Conservation (phyloP, 1,140 invertebrate species). For the Zaprionus davidi region DNA sequence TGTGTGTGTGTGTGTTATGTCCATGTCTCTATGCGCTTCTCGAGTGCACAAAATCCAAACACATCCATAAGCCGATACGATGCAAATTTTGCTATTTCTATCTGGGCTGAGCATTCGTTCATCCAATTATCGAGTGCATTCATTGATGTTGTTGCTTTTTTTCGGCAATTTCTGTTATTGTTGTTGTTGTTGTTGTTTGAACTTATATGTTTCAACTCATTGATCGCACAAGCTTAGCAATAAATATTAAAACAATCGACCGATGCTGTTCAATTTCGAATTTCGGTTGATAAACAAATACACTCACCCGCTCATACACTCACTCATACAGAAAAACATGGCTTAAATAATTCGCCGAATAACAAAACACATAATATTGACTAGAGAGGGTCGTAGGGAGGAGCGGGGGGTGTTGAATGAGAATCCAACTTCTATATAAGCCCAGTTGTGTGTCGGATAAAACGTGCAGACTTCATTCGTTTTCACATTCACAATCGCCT, state of each 20-base stretch:
- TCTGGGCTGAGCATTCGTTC: conserved; percentile 27
- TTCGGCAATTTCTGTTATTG: conserved; percentile 11
- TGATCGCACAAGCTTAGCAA: conserved; percentile 43
- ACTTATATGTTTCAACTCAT: conserved; percentile 40
- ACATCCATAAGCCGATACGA: conserved; percentile 5
- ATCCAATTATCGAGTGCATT: conserved; percentile 43
- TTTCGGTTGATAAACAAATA: conserved; percentile 8
- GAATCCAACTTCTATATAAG: conserved; percentile 28
- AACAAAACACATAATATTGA: conserved; percentile 19
- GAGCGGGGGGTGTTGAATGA: background rate
- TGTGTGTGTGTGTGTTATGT: background rate
- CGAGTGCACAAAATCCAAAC: background rate
- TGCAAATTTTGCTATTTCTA: conserved; percentile 10
- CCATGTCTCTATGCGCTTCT: background rate
- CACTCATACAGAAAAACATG: background rate
- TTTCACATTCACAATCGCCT: conserved; percentile 27
- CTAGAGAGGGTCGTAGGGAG: background rate
- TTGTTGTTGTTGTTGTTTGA: conserved; percentile 16
- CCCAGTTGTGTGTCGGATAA: conserved; percentile 13
- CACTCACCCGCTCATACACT: background rate
- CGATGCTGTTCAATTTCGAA: conserved; percentile 36
- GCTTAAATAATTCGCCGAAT: conserved; percentile 12
- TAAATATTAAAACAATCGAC: conserved; percentile 45
- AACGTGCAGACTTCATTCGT: conserved; percentile 33
- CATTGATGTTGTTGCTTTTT: conserved; percentile 25